These are phyloP conservation scores for Rhagophthalmus giganteus DNA, from an alignment of 2,888 invertebrate species.

Conservation along the genomic window DNA sequence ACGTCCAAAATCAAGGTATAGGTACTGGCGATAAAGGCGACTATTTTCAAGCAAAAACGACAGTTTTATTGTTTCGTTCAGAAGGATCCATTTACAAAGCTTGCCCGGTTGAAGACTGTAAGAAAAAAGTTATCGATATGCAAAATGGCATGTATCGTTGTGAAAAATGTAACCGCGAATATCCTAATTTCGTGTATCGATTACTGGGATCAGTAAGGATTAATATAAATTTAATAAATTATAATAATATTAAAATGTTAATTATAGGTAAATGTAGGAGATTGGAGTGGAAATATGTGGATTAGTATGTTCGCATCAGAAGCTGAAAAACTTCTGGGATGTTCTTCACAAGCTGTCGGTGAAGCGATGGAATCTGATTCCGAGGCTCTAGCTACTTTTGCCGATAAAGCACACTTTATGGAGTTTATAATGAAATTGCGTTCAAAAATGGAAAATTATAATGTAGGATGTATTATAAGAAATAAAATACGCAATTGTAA, in stretches of 20 bases:
- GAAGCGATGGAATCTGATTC: constrained; percentile 70
- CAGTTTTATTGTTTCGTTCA: constrained; percentile 74
- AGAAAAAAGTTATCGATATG: constrained; percentile 91
- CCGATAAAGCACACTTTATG: constrained; percentile 77
- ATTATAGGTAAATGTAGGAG: constrained; percentile 77
- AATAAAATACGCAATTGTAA: constrained; percentile 1
- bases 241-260: neutral
- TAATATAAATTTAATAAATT: neutral
- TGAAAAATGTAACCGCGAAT: constrained; percentile 90
- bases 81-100: constrained; percentile 91
- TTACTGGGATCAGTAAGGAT: constrained; percentile 75
- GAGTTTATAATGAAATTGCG: constrained; percentile 82
- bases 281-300: constrained; percentile 87
- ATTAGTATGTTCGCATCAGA: constrained; percentile 86
- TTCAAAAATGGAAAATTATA: constrained; percentile 88
- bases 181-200: constrained; percentile 83
- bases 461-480: constrained; percentile 58
- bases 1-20: constrained; percentile 70
- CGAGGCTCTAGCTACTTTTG: constrained; percentile 66
- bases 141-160: constrained; percentile 88
- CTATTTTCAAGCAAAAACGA: constrained; percentile 78
- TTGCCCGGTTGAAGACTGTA: constrained; percentile 86
- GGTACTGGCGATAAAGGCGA: constrained; percentile 79
- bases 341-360: constrained; percentile 76
- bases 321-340: constrained; percentile 76